A percentile compares a stretch with the other conserved stretches of the same genome.
Evolutionary conservation across 2,113 vertebrate genomes (phyloP).

Genomic region (Redunca redunca): DNA sequence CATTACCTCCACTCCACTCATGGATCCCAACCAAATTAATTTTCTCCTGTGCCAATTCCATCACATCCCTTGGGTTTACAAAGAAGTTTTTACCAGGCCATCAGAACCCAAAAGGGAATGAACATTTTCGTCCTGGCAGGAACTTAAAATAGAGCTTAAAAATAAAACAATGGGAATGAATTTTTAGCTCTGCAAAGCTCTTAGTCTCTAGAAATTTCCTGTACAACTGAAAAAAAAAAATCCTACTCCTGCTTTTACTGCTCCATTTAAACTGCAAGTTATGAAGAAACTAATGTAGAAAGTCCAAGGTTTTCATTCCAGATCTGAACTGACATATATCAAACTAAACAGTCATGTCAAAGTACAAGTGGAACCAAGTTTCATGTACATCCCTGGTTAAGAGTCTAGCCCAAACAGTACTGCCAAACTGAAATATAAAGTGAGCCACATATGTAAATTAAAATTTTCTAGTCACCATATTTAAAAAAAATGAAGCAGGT

Average conservation of each 20-base stretch:
- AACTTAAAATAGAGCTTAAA: constrained; percentile 65
- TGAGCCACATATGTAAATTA: background rate
- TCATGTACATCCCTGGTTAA: background rate
- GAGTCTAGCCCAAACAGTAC: background rate
- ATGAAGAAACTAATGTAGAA: background rate
- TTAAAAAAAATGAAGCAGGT: background rate
- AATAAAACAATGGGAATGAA: constrained; percentile 65
- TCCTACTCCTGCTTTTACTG: background rate
- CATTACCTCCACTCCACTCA: constrained; percentile 7
- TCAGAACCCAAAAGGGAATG: constrained; percentile 44
- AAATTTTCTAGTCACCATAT: background rate
- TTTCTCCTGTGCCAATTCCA: constrained; percentile 68
- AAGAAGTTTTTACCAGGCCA: constrained; percentile 61
- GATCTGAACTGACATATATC: background rate
- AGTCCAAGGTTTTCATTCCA: background rate
- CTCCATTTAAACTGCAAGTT: background rate
- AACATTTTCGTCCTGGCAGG: constrained; percentile 57
- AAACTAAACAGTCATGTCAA: background rate
- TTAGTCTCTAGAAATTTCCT: constrained; percentile 61
- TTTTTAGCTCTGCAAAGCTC: constrained; percentile 63
- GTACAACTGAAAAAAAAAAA: constrained; percentile 11
- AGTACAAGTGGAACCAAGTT: background rate
- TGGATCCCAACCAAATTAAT: constrained; percentile 67
- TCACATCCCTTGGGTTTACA: constrained; percentile 62
- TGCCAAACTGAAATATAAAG: background rate